These are phyloP conservation scores for Pseudomyrmex flavicornis DNA, from an alignment of 1,140 invertebrate genomes.

Conservation along the genomic window DNA sequence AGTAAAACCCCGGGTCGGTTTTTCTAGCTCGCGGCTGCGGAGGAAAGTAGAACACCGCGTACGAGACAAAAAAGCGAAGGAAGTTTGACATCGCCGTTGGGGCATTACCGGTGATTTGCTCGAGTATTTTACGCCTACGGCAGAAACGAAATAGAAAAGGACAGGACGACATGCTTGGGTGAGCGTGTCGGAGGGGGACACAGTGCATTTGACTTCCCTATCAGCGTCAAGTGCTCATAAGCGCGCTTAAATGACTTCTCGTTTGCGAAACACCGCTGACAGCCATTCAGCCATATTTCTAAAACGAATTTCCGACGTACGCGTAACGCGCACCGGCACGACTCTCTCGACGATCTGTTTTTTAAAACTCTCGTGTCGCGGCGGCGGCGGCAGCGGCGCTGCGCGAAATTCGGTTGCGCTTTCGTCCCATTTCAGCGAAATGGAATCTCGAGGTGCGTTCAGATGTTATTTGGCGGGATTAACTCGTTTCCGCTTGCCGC, in stretches of 20 bases:
- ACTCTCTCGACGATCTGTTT: conserved; percentile 20
- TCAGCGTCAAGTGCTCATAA: conserved; percentile 72
- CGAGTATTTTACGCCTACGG: conserved; percentile 59
- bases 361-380: conserved; percentile 21
- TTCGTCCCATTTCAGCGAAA: conserved; percentile 37
- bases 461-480: conserved; percentile 37
- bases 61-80: conserved; percentile 39
- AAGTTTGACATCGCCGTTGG: conserved; percentile 61
- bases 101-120: conserved; percentile 60
- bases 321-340: not conserved
- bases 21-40: conserved; percentile 11
- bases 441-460: conserved; percentile 17
- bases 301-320: conserved; percentile 61
- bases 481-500: conserved; percentile 5
- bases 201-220: conserved; percentile 76
- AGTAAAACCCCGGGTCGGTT: conserved; percentile 18
- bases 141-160: conserved; percentile 46
- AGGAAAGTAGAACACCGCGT: conserved; percentile 26
- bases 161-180: conserved; percentile 35
- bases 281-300: conserved; percentile 72
- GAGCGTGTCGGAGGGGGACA: conserved; percentile 42
- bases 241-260: conserved; percentile 73
- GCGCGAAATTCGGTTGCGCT: conserved; percentile 54
- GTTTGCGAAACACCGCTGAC: conserved; percentile 73
- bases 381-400: not conserved